Evolutionary conservation across 2,113 vertebrate genomes (phyloP).

Genomic region (Rhabdomys dilectus): DNA sequence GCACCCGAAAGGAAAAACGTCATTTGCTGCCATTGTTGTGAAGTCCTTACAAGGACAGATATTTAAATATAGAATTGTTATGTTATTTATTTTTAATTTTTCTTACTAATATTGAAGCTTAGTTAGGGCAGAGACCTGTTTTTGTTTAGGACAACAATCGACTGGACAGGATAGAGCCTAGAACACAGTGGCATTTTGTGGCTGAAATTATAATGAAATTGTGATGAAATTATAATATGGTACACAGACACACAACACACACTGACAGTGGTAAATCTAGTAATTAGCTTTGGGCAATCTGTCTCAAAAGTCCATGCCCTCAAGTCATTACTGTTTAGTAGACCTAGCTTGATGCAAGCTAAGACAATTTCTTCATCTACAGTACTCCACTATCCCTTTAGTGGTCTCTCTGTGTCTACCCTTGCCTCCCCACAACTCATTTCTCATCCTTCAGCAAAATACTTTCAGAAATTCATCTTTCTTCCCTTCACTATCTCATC

Average conservation of each 20-base stretch:
- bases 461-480: neutral
- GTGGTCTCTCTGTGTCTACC: constrained; percentile 30
- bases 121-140: neutral
- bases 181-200: neutral
- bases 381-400: neutral
- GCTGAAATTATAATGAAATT: neutral
- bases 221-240: neutral
- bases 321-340: neutral
- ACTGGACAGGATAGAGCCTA: neutral
- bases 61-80: neutral
- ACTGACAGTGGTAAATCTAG: neutral
- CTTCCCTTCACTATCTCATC: neutral
- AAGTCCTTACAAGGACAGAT: neutral
- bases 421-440: neutral
- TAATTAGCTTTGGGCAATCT: neutral
- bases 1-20: too few relatives aligned
- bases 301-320: neutral
- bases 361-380: neutral
- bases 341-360: neutral
- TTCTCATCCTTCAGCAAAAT: constrained; percentile 7
- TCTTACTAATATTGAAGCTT: neutral
- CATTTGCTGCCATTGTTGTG: neutral
- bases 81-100: neutral
- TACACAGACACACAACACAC: neutral
- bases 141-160: neutral